Percentiles rank a stretch among this genome's conserved stretches.
Conservation (phyloP, 2,797 vertebrate genomes). For the Pelodytes ibericus region DNA sequence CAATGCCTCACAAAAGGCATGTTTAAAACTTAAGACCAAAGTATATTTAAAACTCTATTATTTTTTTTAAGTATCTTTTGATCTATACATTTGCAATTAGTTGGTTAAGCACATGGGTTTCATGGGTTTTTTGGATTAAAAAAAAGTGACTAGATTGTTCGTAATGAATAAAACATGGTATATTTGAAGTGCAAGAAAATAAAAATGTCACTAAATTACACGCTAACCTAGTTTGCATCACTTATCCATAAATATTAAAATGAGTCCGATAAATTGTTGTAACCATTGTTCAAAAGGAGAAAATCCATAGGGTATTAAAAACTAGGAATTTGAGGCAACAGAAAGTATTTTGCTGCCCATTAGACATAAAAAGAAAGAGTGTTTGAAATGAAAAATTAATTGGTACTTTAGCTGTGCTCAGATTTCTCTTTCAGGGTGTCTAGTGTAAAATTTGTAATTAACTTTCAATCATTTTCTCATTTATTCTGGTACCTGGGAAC, state of each 20-base stretch:
- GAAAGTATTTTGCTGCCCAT: constrained; percentile 38
- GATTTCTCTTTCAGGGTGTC: constrained; percentile 52
- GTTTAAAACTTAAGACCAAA: too few relatives aligned
- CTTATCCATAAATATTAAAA: constrained; percentile 33
- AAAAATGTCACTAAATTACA: constrained; percentile 12
- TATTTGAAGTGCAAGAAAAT: not conserved
- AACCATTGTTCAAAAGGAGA: constrained; percentile 29
- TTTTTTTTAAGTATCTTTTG: too few relatives aligned
- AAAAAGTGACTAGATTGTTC: constrained; percentile 10
- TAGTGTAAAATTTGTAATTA: constrained; percentile 57
- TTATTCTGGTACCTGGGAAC: constrained; percentile 55
- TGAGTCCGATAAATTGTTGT: constrained; percentile 24
- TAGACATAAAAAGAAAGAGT: constrained; percentile 48
- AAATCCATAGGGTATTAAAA: constrained; percentile 14
- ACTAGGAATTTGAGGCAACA: constrained; percentile 15
- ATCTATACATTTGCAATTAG: too few relatives aligned
- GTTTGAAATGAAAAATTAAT: constrained; percentile 55
- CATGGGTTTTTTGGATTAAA: too few relatives aligned
- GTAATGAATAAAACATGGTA: not conserved
- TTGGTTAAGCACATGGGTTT: too few relatives aligned
- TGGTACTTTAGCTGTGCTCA: constrained; percentile 49
- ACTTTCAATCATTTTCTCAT: constrained; percentile 58
- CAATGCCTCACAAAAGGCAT: too few relatives aligned
- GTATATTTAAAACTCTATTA: too few relatives aligned
- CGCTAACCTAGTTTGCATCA: constrained; percentile 8